These are phyloP conservation scores for Axinella damicornis DNA, from an alignment of 37 sponge, comb jelly and placozoan species.

Conservation along the genomic window DNA sequence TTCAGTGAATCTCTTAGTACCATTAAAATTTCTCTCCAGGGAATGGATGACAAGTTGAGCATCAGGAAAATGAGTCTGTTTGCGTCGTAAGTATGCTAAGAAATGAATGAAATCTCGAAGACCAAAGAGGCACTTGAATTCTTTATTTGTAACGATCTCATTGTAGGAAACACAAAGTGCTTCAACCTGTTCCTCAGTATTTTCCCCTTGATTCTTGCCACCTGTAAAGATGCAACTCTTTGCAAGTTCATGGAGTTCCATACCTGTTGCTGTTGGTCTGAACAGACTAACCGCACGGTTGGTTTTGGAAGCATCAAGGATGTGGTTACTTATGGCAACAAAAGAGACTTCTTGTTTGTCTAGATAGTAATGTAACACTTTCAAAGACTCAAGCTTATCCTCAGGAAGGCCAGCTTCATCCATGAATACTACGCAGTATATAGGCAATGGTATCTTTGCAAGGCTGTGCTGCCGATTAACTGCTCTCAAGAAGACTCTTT, in stretches of 20 bases:
- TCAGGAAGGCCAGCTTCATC: constrained; percentile 94
- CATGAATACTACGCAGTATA: constrained; percentile 88
- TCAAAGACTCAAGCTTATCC: constrained; percentile 89
- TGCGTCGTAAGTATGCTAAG: constrained; percentile 54
- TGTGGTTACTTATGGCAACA: constrained; percentile 88
- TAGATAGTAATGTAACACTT: constrained; percentile 88
- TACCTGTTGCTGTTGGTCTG: constrained; percentile 61
- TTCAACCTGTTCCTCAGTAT: constrained; percentile 30
- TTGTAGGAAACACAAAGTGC: constrained; percentile 55
- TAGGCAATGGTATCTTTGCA: constrained; percentile 20
- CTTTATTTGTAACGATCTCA: constrained; percentile 45
- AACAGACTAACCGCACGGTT: constrained; percentile 87
- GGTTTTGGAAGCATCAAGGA: constrained; percentile 91
- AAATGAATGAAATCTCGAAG: constrained; percentile 84
- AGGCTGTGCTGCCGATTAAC: constrained; percentile 66
- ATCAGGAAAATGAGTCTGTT: constrained; percentile 2
- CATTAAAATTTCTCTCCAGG: constrained; percentile 90
- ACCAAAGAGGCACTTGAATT: constrained; percentile 66
- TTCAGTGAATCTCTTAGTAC: constrained; percentile 43
- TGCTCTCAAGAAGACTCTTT: constrained; percentile 79
- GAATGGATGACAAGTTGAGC: constrained; percentile 61
- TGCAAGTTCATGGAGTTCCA: constrained; percentile 59
- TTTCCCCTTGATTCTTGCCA: constrained; percentile 27
- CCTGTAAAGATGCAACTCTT: constrained; percentile 51
- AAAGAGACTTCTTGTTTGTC: constrained; percentile 86